phyloP scores from a whole-genome alignment of 2,797 vertebrate species.

The Chloroceryle inda region DNA sequence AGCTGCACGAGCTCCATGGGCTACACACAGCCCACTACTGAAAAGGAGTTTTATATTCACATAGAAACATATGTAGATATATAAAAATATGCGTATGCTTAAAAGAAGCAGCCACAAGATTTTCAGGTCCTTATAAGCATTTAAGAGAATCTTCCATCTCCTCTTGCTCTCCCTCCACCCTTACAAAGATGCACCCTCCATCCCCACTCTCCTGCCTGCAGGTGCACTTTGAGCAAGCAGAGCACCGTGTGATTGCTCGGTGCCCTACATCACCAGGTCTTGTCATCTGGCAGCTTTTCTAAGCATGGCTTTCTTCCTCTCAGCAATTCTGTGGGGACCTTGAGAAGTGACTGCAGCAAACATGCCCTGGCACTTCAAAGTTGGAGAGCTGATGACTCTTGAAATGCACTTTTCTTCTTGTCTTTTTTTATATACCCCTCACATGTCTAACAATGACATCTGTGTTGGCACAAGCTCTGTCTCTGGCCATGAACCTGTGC shows the following conservation, averaged over 20 bases:
- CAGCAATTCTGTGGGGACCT: slow-evolving; percentile 59
- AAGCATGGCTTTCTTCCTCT: slow-evolving; percentile 37
- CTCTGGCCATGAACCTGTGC: background rate
- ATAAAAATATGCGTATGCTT: background rate
- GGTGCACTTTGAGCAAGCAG: slow-evolving; percentile 22
- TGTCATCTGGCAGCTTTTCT: slow-evolving; percentile 57
- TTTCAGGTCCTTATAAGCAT: background rate
- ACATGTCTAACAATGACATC: background rate
- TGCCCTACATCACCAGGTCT: slow-evolving; percentile 64
- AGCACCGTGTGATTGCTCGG: background rate
- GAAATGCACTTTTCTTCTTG: slow-evolving; percentile 40
- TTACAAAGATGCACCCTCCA: background rate
- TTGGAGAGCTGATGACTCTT: slow-evolving; percentile 15
- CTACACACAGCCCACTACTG: background rate
- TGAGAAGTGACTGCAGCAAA: slow-evolving; percentile 47
- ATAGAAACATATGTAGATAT: background rate
- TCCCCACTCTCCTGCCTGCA: background rate
- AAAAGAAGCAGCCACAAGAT: background rate
- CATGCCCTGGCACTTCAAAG: slow-evolving; percentile 65
- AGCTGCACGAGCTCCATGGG: background rate
- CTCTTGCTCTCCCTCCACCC: background rate
- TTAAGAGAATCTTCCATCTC: background rate
- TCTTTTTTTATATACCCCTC: background rate
- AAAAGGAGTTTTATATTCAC: background rate
- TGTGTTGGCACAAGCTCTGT: slow-evolving; percentile 15